Conservation (phyloP, 2,797 vertebrate species). For the Phylloscopus collybita region DNA sequence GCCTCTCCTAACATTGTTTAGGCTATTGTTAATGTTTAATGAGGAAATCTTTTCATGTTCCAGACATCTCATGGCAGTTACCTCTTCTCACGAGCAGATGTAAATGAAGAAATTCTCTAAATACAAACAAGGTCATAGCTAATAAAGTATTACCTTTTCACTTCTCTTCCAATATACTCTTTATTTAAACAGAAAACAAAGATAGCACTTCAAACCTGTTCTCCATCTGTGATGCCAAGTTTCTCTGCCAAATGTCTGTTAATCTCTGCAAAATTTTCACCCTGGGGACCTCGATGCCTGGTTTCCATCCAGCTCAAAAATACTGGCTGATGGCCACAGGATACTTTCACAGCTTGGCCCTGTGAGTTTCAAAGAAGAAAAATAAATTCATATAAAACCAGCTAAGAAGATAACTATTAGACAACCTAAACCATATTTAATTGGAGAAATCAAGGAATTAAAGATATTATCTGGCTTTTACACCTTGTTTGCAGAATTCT, state of each 20-base stretch:
- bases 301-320: constrained; percentile 92
- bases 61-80: neutral
- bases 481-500: neutral
- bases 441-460: neutral
- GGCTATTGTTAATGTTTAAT: neutral
- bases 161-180: neutral
- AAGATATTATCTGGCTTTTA: neutral
- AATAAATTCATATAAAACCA: neutral
- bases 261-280: constrained; percentile 84
- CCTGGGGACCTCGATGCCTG: constrained; percentile 71
- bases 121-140: neutral
- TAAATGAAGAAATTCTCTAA: neutral
- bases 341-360: constrained; percentile 91
- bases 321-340: constrained; percentile 77
- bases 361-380: constrained; percentile 55
- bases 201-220: constrained; percentile 81
- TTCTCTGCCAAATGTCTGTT: constrained; percentile 90
- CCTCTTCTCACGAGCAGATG: neutral
- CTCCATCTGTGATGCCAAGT: constrained; percentile 87
- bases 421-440: neutral
- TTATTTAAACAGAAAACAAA: neutral
- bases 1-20: neutral
- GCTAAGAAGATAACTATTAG: neutral
- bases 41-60: neutral
- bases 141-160: neutral